Percentiles rank a stretch among this genome's conserved stretches.
Conservation (phyloP, 2,888 invertebrate genomes). For the Chesias legatella region DNA sequence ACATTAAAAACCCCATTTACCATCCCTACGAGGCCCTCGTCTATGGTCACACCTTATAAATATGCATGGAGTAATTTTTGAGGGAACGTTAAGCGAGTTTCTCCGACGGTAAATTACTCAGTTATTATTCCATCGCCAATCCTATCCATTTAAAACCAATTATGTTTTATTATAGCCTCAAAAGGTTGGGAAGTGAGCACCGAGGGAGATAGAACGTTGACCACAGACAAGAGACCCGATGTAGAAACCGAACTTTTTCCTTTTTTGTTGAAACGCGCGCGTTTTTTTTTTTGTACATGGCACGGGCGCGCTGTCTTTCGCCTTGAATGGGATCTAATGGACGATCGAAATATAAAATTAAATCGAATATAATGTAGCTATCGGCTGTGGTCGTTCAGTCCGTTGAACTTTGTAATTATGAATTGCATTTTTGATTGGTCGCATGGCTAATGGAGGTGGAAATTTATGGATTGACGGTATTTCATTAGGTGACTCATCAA, state of each 20-base stretch:
- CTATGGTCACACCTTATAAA: conserved; percentile 53
- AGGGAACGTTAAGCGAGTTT: conserved; percentile 51
- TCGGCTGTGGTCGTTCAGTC: conserved; percentile 57
- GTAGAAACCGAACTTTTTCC: conserved; percentile 39
- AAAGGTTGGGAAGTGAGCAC: conserved; percentile 38
- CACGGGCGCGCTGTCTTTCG: conserved; percentile 53
- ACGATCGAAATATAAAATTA: conserved; percentile 68
- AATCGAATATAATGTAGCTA: conserved; percentile 65
- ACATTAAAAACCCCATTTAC: neutral
- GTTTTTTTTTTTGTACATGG: conserved; percentile 40
- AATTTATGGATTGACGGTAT: conserved; percentile 4
- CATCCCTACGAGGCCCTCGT: conserved; percentile 21
- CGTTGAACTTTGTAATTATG: conserved; percentile 61
- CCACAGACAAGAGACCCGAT: conserved; percentile 48
- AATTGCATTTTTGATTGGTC: conserved; percentile 46
- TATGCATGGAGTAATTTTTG: conserved; percentile 67
- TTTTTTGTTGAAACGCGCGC: conserved; percentile 33
- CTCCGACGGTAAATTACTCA: conserved; percentile 60
- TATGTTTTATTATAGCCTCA: conserved; percentile 72
- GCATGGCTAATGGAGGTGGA: conserved; percentile 19
- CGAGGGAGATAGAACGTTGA: conserved; percentile 39
- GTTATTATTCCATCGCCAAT: conserved; percentile 69
- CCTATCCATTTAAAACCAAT: conserved; percentile 78
- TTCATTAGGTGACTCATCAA: conserved; percentile 9
- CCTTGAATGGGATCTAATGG: conserved; percentile 66